A percentile compares a stretch with the other conserved stretches of the same genome.
Evolutionary conservation across 2,113 vertebrate genomes (phyloP).

Genomic region (Scolopax mira): DNA sequence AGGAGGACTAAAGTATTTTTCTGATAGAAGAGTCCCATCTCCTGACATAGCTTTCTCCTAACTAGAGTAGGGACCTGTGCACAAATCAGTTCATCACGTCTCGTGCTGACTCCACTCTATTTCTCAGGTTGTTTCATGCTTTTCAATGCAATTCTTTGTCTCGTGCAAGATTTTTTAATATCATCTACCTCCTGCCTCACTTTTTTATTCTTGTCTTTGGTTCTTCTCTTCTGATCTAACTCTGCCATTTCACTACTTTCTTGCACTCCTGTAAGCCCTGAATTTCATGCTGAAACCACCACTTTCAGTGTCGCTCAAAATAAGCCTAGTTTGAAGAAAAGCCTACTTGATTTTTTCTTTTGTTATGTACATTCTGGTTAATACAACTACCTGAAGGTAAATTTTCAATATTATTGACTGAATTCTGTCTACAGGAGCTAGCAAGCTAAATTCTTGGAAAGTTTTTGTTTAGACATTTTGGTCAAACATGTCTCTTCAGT

Average conservation of each 20-base stretch:
- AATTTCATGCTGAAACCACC: neutral
- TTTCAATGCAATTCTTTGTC: neutral
- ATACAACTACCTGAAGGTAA: neutral
- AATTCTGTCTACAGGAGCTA: neutral
- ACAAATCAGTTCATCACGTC: neutral
- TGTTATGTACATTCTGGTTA: neutral
- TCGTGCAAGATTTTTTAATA: neutral
- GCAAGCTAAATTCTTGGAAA: neutral
- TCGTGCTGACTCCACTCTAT: neutral
- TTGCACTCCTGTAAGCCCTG: neutral
- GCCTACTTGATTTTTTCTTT: neutral
- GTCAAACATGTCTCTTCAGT: neutral
- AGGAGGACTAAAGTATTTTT: neutral
- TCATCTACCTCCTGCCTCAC: neutral
- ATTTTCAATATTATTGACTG: neutral
- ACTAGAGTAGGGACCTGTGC: neutral
- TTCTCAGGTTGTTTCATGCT: neutral
- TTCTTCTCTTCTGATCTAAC: neutral
- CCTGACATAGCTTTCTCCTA: fast-evolving
- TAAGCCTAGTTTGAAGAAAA: neutral
- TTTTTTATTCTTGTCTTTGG: neutral
- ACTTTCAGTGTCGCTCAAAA: neutral
- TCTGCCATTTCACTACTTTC: neutral
- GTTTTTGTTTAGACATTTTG: neutral
- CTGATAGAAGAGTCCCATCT: neutral